phyloP scores from a whole-genome alignment of 1,140 invertebrate species.

The Drosophila ironensis region DNA sequence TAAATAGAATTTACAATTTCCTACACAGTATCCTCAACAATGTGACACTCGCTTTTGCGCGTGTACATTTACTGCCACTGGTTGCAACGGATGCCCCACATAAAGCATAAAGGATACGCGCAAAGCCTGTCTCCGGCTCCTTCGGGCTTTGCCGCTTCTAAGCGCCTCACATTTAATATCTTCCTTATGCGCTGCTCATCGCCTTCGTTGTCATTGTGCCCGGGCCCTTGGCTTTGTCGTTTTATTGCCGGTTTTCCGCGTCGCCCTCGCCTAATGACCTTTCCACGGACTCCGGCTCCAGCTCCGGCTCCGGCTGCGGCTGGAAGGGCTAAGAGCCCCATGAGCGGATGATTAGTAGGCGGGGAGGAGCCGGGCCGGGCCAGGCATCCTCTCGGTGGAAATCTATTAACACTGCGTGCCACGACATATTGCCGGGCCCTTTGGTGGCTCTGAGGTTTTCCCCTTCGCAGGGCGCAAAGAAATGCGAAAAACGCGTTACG shows the following conservation, averaged over 20 bases:
- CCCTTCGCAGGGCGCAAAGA: conserved; percentile 4
- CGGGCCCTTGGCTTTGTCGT: conserved; percentile 65
- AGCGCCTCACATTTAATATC: conserved; percentile 64
- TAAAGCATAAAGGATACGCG: conserved; percentile 71
- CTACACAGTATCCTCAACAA: no score
- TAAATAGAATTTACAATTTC: no score
- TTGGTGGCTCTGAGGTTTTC: conserved; percentile 3
- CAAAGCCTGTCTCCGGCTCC: conserved; percentile 17
- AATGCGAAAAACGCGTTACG: conserved; percentile 59
- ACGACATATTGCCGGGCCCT: conserved; percentile 40
- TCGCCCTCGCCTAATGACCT: conserved; percentile 68
- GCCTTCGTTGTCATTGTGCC: conserved; percentile 55
- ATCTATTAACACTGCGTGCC: conserved; percentile 67
- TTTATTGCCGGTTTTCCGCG: conserved; percentile 75
- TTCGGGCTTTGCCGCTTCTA: conserved; percentile 8
- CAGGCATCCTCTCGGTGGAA: conserved; percentile 8
- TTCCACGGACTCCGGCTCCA: conserved; percentile 28
- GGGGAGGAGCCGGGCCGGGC: no score
- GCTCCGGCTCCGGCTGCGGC: no score
- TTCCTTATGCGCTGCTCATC: conserved; percentile 59
- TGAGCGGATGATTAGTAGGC: conserved; percentile 64
- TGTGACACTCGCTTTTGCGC: no score
- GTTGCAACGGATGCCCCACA: conserved; percentile 62
- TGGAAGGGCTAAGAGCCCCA: conserved; percentile 20
- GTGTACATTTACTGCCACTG: conserved; percentile 9